Conservation (phyloP, 1,140 invertebrate genomes). For the Helicoverpa armigera region DNA sequence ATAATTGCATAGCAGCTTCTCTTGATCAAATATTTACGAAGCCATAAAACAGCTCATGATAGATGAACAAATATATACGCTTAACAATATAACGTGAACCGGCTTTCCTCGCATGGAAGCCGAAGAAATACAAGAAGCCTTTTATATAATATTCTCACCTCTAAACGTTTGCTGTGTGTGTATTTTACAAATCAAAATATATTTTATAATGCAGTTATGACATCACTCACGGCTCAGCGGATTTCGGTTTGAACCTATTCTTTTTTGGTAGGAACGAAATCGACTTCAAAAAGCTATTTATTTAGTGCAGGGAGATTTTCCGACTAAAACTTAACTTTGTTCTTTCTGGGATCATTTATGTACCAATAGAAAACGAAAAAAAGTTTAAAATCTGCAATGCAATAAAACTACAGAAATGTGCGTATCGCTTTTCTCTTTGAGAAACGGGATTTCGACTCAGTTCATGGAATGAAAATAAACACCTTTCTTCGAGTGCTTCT, state of each 20-base stretch:
- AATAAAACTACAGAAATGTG: no score
- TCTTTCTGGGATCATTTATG: neutral
- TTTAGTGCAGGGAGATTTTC: no score
- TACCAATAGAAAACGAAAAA: neutral
- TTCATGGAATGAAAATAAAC: no score
- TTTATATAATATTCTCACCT: slow-evolving; percentile 33
- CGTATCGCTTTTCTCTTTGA: no score
- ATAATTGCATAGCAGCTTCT: neutral
- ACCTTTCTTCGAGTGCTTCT: no score
- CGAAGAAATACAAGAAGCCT: slow-evolving; percentile 48
- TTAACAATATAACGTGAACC: slow-evolving; percentile 21
- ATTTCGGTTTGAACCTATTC: no score
- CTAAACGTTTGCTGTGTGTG: neutral
- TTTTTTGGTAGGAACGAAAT: no score
- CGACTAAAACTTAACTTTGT: neutral
- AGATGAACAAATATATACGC: slow-evolving; percentile 18
- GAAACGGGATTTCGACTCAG: no score
- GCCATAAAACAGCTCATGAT: slow-evolving; percentile 36
- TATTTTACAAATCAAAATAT: no score
- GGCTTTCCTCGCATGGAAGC: slow-evolving; percentile 49
- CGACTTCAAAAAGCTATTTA: neutral
- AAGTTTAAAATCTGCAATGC: no score
- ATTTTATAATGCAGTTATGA: no score
- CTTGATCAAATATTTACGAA: slow-evolving; percentile 45
- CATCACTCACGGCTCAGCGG: no score